Conservation (phyloP, 1,140 invertebrate species). For the Nasonia longicornis region DNA sequence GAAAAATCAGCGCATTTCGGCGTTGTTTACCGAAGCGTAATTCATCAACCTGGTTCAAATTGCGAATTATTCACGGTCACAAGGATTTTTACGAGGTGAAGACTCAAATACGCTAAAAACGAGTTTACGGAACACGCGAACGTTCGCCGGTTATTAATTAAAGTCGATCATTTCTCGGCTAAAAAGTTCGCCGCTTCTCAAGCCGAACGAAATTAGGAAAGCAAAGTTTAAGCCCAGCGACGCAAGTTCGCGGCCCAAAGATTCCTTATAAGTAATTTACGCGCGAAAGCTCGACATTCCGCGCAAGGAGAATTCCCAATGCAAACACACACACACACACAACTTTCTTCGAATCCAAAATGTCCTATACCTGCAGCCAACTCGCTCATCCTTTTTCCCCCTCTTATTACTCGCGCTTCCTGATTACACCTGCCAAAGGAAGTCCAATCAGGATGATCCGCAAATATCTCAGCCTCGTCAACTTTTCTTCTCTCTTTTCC, state of each 20-base stretch:
- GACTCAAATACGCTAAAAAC: not conserved
- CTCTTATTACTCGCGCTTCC: not conserved
- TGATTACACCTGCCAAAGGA: not conserved
- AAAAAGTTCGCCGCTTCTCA: not conserved
- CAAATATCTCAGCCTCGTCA: conserved; percentile 9
- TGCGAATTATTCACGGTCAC: not conserved
- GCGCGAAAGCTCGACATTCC: not conserved
- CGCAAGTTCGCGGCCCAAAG: not conserved
- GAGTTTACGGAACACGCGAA: not conserved
- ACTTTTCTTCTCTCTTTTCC: conserved; percentile 50
- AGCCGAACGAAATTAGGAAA: not conserved
- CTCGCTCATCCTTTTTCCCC: not conserved
- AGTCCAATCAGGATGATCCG: conserved; percentile 28
- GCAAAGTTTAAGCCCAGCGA: not conserved
- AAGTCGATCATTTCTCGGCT: not conserved
- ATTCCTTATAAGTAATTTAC: conserved; percentile 19
- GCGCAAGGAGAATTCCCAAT: not conserved
- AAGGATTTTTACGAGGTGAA: not conserved
- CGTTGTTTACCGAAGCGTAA: not conserved
- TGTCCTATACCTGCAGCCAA: not conserved
- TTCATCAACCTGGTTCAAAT: not conserved
- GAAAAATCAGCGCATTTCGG: not conserved
- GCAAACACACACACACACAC: not conserved
- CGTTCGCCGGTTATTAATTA: not conserved
- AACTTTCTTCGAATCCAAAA: not conserved